Conservation (phyloP, 2,797 vertebrate species). For the Enteromius viviparus region DNA sequence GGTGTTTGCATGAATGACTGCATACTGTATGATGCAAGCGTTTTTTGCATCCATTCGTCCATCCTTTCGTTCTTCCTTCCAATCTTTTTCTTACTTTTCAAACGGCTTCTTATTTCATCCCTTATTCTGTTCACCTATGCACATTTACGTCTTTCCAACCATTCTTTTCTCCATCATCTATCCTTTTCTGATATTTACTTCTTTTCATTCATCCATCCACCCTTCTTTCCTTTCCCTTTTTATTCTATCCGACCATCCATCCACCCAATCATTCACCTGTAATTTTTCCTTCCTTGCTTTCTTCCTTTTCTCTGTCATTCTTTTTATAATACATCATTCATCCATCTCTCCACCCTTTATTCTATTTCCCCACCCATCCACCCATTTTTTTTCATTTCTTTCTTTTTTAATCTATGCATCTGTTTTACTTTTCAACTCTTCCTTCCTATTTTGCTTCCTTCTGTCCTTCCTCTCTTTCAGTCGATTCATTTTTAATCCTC, state of each 20-base stretch:
- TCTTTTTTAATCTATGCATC: background rate
- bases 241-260: too few relatives aligned
- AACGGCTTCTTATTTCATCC: background rate
- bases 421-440: background rate
- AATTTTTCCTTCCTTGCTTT: background rate
- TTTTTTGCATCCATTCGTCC: too few relatives aligned
- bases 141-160: background rate
- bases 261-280: too few relatives aligned
- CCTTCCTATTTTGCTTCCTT: background rate
- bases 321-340: background rate
- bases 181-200: background rate
- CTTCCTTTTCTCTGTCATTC: background rate
- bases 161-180: background rate
- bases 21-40: background rate
- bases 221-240: background rate
- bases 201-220: background rate
- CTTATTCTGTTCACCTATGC: background rate
- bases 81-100: background rate
- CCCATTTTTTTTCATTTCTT: background rate
- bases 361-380: too few relatives aligned
- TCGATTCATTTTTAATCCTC: background rate
- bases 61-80: background rate
- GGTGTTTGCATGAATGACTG: background rate
- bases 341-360: background rate
- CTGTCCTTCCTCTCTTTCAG: background rate